Evolutionary conservation across 2,797 vertebrate genomes (phyloP).

Genomic region (Poecilia gillii): DNA sequence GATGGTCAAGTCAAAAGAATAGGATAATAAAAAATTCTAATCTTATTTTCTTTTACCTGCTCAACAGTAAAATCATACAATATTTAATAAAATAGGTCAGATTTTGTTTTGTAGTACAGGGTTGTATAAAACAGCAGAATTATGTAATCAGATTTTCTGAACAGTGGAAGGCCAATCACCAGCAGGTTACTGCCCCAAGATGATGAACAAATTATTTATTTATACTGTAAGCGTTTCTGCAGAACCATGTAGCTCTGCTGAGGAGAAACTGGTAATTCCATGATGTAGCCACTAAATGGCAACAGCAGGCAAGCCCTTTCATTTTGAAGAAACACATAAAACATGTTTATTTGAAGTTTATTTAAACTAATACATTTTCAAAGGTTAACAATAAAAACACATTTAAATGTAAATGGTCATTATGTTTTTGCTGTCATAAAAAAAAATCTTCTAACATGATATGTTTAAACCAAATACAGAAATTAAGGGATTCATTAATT

Average conservation of each 20-base stretch:
- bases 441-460: background rate
- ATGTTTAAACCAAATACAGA: background rate
- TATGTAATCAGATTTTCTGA: background rate
- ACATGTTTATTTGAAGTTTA: background rate
- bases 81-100: too few relatives aligned
- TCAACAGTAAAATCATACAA: too few relatives aligned
- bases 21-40: too few relatives aligned
- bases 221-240: background rate
- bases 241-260: background rate
- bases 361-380: background rate
- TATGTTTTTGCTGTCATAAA: background rate
- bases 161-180: background rate
- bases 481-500: background rate
- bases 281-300: conserved; percentile 1
- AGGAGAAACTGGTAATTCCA: background rate
- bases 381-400: background rate
- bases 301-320: background rate
- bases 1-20: too few relatives aligned
- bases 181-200: background rate
- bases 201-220: background rate
- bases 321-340: background rate
- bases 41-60: too few relatives aligned
- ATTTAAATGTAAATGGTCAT: background rate
- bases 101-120: background rate
- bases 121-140: background rate